Conservation (phyloP, 2,888 invertebrate species). For the Macrostomum cliftonense region DNA sequence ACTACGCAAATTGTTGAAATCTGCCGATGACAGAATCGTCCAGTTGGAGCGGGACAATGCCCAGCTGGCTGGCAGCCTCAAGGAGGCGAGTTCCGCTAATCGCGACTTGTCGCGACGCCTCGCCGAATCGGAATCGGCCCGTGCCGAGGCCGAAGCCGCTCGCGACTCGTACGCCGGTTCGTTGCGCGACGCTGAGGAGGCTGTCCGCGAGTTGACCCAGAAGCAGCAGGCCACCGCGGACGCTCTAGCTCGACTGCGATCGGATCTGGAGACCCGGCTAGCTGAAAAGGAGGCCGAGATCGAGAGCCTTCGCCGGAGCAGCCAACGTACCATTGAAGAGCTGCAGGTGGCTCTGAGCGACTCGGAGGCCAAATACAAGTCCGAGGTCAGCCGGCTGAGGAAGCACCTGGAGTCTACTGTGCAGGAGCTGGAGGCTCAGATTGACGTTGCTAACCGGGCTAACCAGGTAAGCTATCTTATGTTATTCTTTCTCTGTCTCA, state of each 20-base stretch:
- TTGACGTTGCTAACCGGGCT: constrained; percentile 16
- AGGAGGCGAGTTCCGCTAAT: constrained; percentile 75
- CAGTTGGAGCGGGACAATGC: constrained; percentile 87
- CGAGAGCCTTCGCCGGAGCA: constrained; percentile 63
- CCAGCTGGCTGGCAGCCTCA: constrained; percentile 82
- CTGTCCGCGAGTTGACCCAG: constrained; percentile 56
- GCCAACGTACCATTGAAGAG: constrained; percentile 35
- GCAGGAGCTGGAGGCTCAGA: constrained; percentile 27
- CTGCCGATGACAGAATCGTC: constrained; percentile 85
- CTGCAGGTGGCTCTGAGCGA: constrained; percentile 34
- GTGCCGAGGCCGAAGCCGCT: constrained; percentile 95
- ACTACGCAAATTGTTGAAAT: constrained; percentile 77
- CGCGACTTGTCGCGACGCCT: constrained; percentile 77
- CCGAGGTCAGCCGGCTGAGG: constrained; percentile 34
- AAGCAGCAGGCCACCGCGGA: constrained; percentile 7
- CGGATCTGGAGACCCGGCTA: constrained; percentile 86
- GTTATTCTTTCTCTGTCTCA: too few species aligned
- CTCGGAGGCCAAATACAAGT: constrained; percentile 35
- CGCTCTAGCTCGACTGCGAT: constrained; percentile 65
- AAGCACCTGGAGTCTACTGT: constrained; percentile 37
- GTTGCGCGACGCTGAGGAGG: constrained; percentile 84
- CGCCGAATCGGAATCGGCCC: constrained; percentile 37
- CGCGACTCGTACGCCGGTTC: constrained; percentile 92
- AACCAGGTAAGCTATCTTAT: constrained; percentile 17
- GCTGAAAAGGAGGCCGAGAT: constrained; percentile 97